phyloP scores from a whole-genome alignment of 2,888 invertebrate genomes.

The Exocentrus adspersus region DNA sequence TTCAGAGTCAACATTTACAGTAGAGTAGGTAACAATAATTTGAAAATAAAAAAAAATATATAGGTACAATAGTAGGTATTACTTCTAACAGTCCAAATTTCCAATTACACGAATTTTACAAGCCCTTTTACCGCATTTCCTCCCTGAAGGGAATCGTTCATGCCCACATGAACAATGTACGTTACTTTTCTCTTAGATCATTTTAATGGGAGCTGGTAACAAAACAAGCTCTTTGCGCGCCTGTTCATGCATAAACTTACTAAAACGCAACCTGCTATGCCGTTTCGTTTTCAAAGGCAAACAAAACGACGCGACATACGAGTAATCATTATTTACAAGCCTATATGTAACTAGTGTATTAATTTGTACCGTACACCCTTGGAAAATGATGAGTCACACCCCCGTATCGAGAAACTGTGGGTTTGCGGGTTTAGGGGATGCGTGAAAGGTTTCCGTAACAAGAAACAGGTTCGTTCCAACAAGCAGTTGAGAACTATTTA shows the following conservation, averaged over 20 bases:
- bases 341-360: conserved; percentile 14
- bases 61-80: neutral
- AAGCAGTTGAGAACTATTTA: too few relatives aligned
- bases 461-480: too few relatives aligned
- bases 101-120: conserved; percentile 30
- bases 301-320: conserved; percentile 16
- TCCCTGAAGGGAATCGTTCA: conserved; percentile 19
- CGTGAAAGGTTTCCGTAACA: too few relatives aligned
- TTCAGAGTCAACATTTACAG: too few relatives aligned
- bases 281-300: conserved; percentile 28
- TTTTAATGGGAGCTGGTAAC: conserved; percentile 30
- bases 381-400: conserved; percentile 5
- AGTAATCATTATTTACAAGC: conserved; percentile 21
- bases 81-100: conserved; percentile 28
- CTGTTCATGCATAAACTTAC: conserved; percentile 27
- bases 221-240: conserved; percentile 30
- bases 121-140: conserved; percentile 17
- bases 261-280: conserved; percentile 15
- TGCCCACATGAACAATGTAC: conserved; percentile 30
- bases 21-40: too few relatives aligned
- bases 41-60: neutral
- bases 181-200: conserved; percentile 27
- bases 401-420: neutral
- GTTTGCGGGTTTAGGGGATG: too few relatives aligned
- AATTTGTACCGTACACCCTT: conserved; percentile 13